phyloP scores from a whole-genome alignment of 2,888 invertebrate species.

The Hypsopygia costalis region DNA sequence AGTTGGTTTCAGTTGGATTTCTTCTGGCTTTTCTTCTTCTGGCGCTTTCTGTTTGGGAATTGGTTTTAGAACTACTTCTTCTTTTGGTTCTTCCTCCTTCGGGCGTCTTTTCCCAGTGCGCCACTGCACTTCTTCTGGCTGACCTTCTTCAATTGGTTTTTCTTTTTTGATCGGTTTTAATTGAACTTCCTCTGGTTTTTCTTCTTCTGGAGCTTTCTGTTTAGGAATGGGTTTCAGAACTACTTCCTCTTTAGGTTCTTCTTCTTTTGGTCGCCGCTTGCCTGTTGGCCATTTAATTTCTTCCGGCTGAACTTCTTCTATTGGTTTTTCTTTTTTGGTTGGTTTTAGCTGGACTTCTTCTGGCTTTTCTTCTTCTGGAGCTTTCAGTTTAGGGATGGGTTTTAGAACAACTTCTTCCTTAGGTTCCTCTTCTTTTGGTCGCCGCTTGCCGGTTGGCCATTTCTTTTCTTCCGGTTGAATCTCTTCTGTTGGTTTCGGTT shows the following conservation, averaged over 20 bases:
- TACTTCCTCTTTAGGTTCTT: slow-evolving; percentile 49
- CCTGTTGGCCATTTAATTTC: slow-evolving; percentile 36
- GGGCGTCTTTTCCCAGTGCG: slow-evolving; percentile 43
- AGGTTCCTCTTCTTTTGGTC: slow-evolving; percentile 34
- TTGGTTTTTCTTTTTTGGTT: slow-evolving; percentile 18
- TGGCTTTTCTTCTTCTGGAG: slow-evolving; percentile 42
- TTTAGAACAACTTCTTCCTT: slow-evolving; percentile 36
- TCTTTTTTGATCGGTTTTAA: slow-evolving; percentile 42
- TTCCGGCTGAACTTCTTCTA: slow-evolving; percentile 45
- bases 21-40: slow-evolving; percentile 38
- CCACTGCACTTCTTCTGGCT: slow-evolving; percentile 35
- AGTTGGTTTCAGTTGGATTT: slow-evolving; percentile 28
- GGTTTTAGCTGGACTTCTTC: slow-evolving; percentile 41
- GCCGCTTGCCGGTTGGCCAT: slow-evolving; percentile 25
- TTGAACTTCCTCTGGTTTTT: slow-evolving; percentile 42
- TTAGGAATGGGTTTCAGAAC: slow-evolving; percentile 49
- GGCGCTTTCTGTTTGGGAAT: slow-evolving; percentile 34
- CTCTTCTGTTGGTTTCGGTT: slow-evolving; percentile 33
- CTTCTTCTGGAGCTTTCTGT: slow-evolving; percentile 35
- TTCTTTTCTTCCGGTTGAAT: slow-evolving; percentile 36
- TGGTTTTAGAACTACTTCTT: slow-evolving; percentile 37
- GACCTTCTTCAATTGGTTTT: slow-evolving; percentile 28
- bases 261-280: slow-evolving; percentile 29
- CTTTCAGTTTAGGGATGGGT: slow-evolving; percentile 35
- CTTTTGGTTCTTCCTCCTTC: slow-evolving; percentile 43